Percentiles rank a stretch among this genome's conserved stretches.
phyloP scores from a whole-genome alignment of 2,888 invertebrate species.

The Scaptomyza reducta region DNA sequence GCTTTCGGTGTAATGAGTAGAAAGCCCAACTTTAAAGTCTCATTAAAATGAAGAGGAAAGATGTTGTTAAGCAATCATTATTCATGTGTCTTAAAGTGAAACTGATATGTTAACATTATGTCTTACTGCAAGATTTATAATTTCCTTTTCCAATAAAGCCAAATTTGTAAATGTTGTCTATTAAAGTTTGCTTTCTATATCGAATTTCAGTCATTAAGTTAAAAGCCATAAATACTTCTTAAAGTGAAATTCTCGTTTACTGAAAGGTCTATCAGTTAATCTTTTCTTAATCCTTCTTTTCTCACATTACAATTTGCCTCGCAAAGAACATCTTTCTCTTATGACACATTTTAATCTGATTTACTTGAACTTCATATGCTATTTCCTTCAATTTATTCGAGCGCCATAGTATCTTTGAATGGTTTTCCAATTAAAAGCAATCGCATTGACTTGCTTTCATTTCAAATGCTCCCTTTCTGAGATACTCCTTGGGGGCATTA shows the following conservation, averaged over 20 bases:
- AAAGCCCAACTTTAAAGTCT: conserved; percentile 1
- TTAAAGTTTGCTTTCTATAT: no score
- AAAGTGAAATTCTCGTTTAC: no score
- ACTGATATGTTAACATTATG: no score
- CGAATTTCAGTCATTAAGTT: no score
- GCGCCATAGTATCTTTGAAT: conserved; percentile 21
- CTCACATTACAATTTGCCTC: no score
- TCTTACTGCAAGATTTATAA: no score
- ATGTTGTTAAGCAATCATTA: background rate
- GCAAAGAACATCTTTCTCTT: background rate
- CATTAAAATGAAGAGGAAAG: background rate
- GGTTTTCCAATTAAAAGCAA: conserved; percentile 50
- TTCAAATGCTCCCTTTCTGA: background rate
- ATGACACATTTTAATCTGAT: conserved; percentile 28
- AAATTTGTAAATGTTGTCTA: no score
- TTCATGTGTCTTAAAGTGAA: no score
- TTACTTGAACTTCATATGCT: conserved; percentile 11
- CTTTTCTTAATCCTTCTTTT: no score
- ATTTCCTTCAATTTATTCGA: conserved; percentile 8
- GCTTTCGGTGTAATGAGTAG: conserved; percentile 2
- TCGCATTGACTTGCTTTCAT: conserved; percentile 12
- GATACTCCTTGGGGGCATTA: conserved; percentile 36
- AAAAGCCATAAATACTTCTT: no score
- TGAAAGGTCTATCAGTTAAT: no score
- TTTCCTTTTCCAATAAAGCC: no score